Percentiles rank a stretch among this genome's conserved stretches.
Conservation (phyloP, 2,888 invertebrate genomes). For the Spodoptera exigua region DNA sequence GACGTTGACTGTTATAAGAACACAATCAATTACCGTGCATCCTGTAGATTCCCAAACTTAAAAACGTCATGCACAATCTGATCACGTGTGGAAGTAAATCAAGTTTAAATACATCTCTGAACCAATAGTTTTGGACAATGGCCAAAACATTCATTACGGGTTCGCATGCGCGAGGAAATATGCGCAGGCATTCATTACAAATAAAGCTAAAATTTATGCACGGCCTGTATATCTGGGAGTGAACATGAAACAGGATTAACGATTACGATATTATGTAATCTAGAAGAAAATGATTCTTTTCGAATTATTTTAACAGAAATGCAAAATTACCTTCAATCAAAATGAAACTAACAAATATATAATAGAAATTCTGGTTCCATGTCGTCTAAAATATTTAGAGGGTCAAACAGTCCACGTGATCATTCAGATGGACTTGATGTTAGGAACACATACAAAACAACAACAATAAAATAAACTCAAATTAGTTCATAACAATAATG, state of each 20-base stretch:
- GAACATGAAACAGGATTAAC: slow-evolving; percentile 24
- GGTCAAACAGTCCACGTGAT: slow-evolving; percentile 68
- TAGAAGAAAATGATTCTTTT: not conserved
- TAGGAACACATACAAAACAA: slow-evolving; percentile 73
- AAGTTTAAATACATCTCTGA: slow-evolving; percentile 61
- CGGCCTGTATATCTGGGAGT: slow-evolving; percentile 15
- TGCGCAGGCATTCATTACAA: slow-evolving; percentile 27
- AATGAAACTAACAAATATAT: not conserved
- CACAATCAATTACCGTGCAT: slow-evolving; percentile 27
- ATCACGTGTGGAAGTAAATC: slow-evolving; percentile 62
- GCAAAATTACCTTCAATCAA: slow-evolving; percentile 12
- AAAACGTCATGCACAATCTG: slow-evolving; percentile 42
- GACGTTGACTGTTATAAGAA: not conserved
- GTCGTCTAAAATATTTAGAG: slow-evolving; percentile 58
- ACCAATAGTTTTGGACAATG: slow-evolving; percentile 57
- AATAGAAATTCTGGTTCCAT: slow-evolving; percentile 63
- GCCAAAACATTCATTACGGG: slow-evolving; percentile 64
- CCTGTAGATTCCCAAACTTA: slow-evolving; percentile 26
- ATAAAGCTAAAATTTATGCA: slow-evolving; percentile 33
- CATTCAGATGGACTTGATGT: slow-evolving; percentile 75
- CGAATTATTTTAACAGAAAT: not conserved
- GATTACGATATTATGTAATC: slow-evolving; percentile 19
- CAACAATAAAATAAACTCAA: slow-evolving; percentile 52
- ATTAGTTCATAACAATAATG: slow-evolving; percentile 66
- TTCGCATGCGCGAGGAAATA: slow-evolving; percentile 32